These are phyloP conservation scores for Schizothorax lantsangensis DNA, from an alignment of 2,797 vertebrate species.

Conservation along the genomic window DNA sequence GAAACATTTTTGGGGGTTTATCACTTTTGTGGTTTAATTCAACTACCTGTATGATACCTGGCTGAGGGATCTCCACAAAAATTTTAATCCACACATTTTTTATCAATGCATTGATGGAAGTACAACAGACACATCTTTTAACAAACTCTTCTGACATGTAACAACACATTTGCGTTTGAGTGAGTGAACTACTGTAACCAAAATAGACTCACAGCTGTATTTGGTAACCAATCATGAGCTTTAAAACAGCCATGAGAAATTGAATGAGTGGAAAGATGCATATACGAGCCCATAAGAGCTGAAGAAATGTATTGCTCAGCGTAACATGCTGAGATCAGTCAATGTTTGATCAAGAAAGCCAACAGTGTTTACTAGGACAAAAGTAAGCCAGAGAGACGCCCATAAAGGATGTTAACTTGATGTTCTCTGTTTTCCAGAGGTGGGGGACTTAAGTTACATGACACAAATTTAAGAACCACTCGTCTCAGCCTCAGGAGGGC, in stretches of 20 bases:
- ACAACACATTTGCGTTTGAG: not conserved
- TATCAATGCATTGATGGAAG: not conserved
- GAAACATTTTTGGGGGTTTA: not conserved
- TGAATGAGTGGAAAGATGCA: slow-evolving; percentile 22
- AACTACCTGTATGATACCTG: too few species aligned
- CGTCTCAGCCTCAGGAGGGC: not conserved
- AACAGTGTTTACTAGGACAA: slow-evolving; percentile 14
- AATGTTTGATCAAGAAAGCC: slow-evolving; percentile 27
- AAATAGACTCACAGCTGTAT: slow-evolving; percentile 14
- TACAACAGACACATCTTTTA: slow-evolving; percentile 5
- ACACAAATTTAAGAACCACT: not conserved
- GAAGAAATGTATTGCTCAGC: slow-evolving; percentile 31
- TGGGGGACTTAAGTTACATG: not conserved
- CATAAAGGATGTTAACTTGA: slow-evolving; percentile 19
- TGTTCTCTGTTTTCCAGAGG: not conserved
- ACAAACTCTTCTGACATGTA: slow-evolving; percentile 9
- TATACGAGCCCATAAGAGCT: slow-evolving; percentile 12
- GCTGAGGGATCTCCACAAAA: not conserved
- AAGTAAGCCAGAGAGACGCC: not conserved
- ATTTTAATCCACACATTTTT: not conserved
- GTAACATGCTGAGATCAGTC: slow-evolving; percentile 29
- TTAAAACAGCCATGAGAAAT: slow-evolving; percentile 22
- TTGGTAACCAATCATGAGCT: slow-evolving; percentile 26
- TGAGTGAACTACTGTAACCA: not conserved
- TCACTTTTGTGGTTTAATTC: not conserved